These are phyloP conservation scores for Athalia cordata DNA, from an alignment of 2,888 invertebrate species.

Conservation along the genomic window DNA sequence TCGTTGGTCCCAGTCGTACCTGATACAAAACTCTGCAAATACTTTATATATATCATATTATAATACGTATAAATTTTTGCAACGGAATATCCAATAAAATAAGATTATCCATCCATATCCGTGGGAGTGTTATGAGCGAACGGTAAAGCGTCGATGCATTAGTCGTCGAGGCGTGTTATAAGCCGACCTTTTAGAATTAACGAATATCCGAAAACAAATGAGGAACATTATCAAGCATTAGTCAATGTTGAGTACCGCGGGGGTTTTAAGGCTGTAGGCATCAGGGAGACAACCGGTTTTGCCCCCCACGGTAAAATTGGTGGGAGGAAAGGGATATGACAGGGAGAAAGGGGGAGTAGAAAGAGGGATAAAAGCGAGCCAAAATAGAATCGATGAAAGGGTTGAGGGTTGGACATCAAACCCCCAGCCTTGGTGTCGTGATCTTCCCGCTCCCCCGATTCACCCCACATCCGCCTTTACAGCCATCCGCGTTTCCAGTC, in stretches of 20 bases:
- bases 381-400: slow-evolving; percentile 73
- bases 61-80: background rate
- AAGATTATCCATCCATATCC: slow-evolving; percentile 39
- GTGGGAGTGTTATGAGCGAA: background rate
- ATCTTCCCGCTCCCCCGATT: slow-evolving; percentile 65
- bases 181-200: slow-evolving; percentile 48
- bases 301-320: too few species aligned
- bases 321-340: background rate
- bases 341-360: slow-evolving; percentile 41
- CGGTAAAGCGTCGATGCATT: slow-evolving; percentile 33
- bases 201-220: slow-evolving; percentile 46
- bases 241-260: slow-evolving; percentile 66
- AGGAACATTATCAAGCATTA: slow-evolving; percentile 68
- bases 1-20: too few species aligned
- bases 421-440: slow-evolving; percentile 69
- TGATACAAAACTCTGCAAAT: background rate
- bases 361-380: slow-evolving; percentile 56
- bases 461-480: slow-evolving; percentile 51
- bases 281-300: background rate
- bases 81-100: slow-evolving; percentile 45
- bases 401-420: slow-evolving; percentile 70
- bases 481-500: slow-evolving; percentile 46
- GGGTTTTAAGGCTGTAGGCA: slow-evolving; percentile 34
- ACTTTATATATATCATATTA: background rate
- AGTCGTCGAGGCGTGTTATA: slow-evolving; percentile 20